A percentile compares a stretch with the other conserved stretches of the same genome.
Evolutionary conservation across 2,888 invertebrate species (phyloP).

Genomic region (Diabrotica balteata): DNA sequence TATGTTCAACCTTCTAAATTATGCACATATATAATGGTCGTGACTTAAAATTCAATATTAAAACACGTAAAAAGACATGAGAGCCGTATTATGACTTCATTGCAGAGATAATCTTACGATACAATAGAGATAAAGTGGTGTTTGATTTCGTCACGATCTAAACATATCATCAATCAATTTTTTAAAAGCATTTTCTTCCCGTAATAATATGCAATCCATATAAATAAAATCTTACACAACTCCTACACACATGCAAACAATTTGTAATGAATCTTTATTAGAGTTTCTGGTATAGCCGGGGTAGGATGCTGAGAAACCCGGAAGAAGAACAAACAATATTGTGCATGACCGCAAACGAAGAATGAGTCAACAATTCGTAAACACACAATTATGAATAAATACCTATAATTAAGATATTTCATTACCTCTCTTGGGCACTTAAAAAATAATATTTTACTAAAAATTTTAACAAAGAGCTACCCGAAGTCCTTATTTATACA

Average conservation of each 20-base stretch:
- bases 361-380: too few relatives aligned
- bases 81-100: slow-evolving; percentile 11
- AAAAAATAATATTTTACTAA: too few relatives aligned
- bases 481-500: too few relatives aligned
- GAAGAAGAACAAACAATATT: background rate
- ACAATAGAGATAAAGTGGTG: slow-evolving; percentile 19
- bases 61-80: slow-evolving; percentile 5
- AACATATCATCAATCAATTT: slow-evolving; percentile 35
- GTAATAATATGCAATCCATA: slow-evolving; percentile 38
- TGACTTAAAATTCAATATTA: slow-evolving; percentile 11
- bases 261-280: slow-evolving; percentile 35
- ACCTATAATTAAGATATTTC: too few relatives aligned
- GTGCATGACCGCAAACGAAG: too few relatives aligned
- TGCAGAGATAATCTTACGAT: slow-evolving; percentile 8
- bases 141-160: slow-evolving; percentile 32
- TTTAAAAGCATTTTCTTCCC: slow-evolving; percentile 25
- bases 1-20: background rate
- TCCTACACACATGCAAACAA: slow-evolving; percentile 33
- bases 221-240: slow-evolving; percentile 39
- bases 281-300: slow-evolving; percentile 13
- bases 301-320: slow-evolving; percentile 1
- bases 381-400: too few relatives aligned
- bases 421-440: too few relatives aligned
- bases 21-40: slow-evolving; percentile 5
- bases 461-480: too few relatives aligned